These are phyloP conservation scores for Emydura subglobosa DNA, from an alignment of 2,113 vertebrate species.

Conservation along the genomic window DNA sequence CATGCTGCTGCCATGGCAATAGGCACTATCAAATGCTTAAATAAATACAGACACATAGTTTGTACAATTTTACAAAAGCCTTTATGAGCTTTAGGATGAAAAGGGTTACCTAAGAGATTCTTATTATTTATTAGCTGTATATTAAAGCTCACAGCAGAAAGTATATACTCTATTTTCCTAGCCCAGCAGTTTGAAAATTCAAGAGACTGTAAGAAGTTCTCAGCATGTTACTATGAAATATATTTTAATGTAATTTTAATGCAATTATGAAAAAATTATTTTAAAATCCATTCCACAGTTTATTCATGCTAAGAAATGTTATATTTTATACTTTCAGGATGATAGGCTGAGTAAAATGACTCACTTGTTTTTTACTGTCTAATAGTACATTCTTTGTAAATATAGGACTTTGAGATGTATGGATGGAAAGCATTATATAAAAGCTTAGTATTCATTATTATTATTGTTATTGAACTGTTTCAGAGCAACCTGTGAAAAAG, in stretches of 20 bases:
- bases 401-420: neutral
- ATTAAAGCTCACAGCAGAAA: neutral
- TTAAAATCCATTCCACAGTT: neutral
- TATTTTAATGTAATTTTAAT: neutral
- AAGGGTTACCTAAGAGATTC: neutral
- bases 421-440: neutral
- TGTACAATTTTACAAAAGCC: neutral
- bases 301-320: neutral
- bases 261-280: neutral
- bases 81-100: neutral
- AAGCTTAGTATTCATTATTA: neutral
- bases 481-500: no score
- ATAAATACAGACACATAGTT: neutral
- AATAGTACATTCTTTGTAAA: neutral
- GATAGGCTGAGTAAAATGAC: neutral
- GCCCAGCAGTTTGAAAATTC: neutral
- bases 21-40: neutral
- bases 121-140: neutral
- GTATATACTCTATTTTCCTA: neutral
- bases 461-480: no score
- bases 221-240: neutral
- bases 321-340: neutral
- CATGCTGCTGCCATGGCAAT: accelerated
- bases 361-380: neutral
- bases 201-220: neutral